Base-by-base conservation (phyloP, 1,140 invertebrate genomes). In the Thereuonema tuberculata region DNA sequence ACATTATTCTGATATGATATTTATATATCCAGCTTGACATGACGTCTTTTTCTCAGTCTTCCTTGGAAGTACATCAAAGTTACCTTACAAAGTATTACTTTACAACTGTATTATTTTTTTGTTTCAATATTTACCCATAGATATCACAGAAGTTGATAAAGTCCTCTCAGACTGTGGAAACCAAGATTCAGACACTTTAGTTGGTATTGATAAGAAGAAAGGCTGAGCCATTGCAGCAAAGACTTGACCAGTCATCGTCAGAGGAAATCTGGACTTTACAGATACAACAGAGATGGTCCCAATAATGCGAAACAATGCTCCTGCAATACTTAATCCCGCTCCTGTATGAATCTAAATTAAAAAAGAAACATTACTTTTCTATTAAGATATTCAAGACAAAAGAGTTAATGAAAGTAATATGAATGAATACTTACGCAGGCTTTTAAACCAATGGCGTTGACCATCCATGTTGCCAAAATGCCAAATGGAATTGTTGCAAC, bases 151-250 rank as follows among this genome's bases (percentile, higher is more conserved):
- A 23, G 64, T 77, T n/a, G 75, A 72, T 49, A 74, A 60, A 17
- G 74, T 71, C 54, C 76, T 58, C 61, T 75, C 69, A 37, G 68
- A 64, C 20, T 71, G 69, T 1, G 69, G 65, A 67, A 76, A 77
- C 75, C 76, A 77, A 26, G 73, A 52, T 20, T 72, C 74, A 1
- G 75, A 75, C 37, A 76, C 67, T 63, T 76, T 76, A 14, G 75
- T 76, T 67, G 67, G 71, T 28, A 72, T 70, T 66, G 76, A 75
- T 65, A 76, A 69, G 2, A 74, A 66, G 66, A 76, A 76, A 5
- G 75, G 69, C 56, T 77, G 76, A 17, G 73, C 72, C 63, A 70
- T 69, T 0, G 71, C 75, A 43, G 72, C 69, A 43, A 77, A 48
- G 5, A 65, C 64, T 66, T 77, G 74, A 23, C 75, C 74, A 49